phyloP scores from a whole-genome alignment of 2,888 invertebrate species.

The Nomada lathburiana region DNA sequence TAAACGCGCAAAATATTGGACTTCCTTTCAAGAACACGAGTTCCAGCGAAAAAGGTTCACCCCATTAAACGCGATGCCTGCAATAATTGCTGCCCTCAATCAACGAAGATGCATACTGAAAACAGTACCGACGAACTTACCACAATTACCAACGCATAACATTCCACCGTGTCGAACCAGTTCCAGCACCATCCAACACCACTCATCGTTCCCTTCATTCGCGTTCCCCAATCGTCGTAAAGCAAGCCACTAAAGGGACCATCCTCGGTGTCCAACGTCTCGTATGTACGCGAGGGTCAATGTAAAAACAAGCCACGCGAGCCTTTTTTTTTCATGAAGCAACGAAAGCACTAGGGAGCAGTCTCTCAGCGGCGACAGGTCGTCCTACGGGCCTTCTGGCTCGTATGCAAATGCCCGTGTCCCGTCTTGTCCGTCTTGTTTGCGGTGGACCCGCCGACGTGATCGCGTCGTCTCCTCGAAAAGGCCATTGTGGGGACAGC shows the following conservation, averaged over 20 bases:
- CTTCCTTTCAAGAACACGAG: too few species aligned
- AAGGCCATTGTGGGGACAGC: slow-evolving; percentile 49
- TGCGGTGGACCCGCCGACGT: slow-evolving; percentile 30
- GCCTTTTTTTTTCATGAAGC: neutral
- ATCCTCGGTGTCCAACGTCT: neutral
- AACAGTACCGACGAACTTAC: too few species aligned
- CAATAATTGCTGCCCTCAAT: too few species aligned
- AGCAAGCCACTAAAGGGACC: neutral
- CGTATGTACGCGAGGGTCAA: neutral
- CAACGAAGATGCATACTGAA: too few species aligned
- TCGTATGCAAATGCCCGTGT: slow-evolving; percentile 58
- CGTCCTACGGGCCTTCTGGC: slow-evolving; percentile 55
- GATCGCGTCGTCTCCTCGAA: slow-evolving; percentile 38
- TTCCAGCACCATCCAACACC: neutral
- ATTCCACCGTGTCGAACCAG: too few species aligned
- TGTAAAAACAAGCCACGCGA: neutral
- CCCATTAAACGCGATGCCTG: too few species aligned
- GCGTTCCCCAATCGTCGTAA: neutral
- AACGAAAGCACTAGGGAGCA: neutral
- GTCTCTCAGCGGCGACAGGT: slow-evolving; percentile 55
- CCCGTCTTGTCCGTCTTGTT: slow-evolving; percentile 54
- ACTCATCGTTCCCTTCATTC: neutral
- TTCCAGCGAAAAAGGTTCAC: too few species aligned
- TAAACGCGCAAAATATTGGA: too few species aligned
- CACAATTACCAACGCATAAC: too few species aligned